phyloP scores from a whole-genome alignment of 1,140 invertebrate genomes.

The Cataglyphis hispanica region DNA sequence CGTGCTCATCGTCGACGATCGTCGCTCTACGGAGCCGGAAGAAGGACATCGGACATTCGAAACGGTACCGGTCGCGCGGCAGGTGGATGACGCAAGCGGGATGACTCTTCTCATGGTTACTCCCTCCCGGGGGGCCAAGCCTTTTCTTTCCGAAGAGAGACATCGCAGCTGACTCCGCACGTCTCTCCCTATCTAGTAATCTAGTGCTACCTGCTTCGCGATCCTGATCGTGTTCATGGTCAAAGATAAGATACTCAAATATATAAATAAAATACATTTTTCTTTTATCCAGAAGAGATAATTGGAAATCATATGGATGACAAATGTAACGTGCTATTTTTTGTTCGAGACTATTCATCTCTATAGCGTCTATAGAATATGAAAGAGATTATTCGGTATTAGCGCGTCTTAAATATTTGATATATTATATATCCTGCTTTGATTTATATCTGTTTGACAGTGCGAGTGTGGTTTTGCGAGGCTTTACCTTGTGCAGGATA shows the following conservation, averaged over 20 bases:
- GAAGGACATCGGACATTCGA: slow-evolving; percentile 24
- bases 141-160: slow-evolving; percentile 53
- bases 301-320: no score
- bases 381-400: slow-evolving; percentile 10
- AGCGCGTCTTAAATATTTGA: neutral
- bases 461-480: neutral
- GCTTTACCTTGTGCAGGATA: slow-evolving; percentile 25
- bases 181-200: slow-evolving; percentile 17
- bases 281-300: neutral
- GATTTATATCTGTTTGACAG: neutral
- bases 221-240: neutral
- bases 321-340: no score
- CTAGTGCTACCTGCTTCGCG: slow-evolving; percentile 35
- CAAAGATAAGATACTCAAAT: neutral
- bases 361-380: neutral
- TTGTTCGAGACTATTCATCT: no score
- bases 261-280: neutral
- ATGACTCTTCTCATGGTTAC: slow-evolving; percentile 68
- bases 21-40: neutral
- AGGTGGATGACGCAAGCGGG: slow-evolving; percentile 70
- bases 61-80: slow-evolving; percentile 70
- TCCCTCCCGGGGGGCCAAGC: slow-evolving; percentile 12
- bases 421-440: slow-evolving; percentile 17
- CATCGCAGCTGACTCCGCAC: slow-evolving; percentile 67
- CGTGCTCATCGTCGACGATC: neutral